Conservation (phyloP, 2,888 invertebrate genomes). For the Calameuta idolon region DNA sequence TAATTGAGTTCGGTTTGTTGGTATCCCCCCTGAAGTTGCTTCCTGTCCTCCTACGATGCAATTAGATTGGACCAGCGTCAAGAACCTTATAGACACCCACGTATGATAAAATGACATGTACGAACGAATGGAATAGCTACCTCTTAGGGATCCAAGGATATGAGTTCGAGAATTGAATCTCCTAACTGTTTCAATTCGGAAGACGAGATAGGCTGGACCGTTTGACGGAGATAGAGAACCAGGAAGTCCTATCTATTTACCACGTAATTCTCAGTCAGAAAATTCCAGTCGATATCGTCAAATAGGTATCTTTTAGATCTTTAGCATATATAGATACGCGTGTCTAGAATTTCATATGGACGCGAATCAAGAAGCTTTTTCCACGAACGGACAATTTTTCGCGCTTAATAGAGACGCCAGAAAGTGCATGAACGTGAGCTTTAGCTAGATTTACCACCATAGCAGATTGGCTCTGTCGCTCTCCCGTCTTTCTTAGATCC, state of each 20-base stretch:
- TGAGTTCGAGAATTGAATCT: neutral
- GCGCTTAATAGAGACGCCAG: neutral
- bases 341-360: neutral
- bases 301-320: neutral
- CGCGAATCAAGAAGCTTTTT: neutral
- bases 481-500: neutral
- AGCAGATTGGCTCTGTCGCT: neutral
- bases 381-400: neutral
- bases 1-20: conserved; percentile 32
- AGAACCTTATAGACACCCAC: neutral
- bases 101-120: neutral
- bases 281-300: neutral
- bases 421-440: neutral
- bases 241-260: neutral
- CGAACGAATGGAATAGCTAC: neutral
- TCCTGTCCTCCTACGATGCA: neutral
- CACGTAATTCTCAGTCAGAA: neutral
- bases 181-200: neutral
- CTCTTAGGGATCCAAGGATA: neutral
- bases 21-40: neutral
- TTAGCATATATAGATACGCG: neutral
- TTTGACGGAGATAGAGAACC: neutral
- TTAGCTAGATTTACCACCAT: neutral
- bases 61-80: neutral
- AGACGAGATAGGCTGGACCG: neutral